Base-by-base conservation (phyloP, 2,113 vertebrate genomes). In the Sander vitreus region DNA sequence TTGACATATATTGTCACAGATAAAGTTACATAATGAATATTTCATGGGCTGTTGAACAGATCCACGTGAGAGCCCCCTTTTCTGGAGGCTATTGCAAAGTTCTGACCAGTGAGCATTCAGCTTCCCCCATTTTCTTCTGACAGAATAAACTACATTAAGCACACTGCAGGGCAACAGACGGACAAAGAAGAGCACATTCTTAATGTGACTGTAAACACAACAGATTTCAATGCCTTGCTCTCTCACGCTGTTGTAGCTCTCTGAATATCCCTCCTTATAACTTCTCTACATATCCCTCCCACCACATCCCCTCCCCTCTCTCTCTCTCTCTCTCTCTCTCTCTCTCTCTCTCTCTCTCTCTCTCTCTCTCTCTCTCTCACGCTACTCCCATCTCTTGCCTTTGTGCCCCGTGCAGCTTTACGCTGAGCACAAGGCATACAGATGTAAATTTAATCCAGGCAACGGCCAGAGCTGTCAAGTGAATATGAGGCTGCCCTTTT, bases 1-100 rank as follows among this genome's bases (percentile, higher is more conserved):
- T 85, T 64, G 86, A 87, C 78, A 75, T 82, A 66, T 85, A 92
- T 73, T 90, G 72, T 89, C 78, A 84, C 80, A 88, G 89, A 94
- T 92, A 79, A 88, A 89, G 91, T 95, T 95, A 92, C 91, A 88
- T 95, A 94, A 95, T 93, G 39, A 92, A 93, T 93, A 84, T 94
- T 94, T 94, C 85, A 93, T 83, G 88, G 88, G 27, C 83, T 81
- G 84, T 83, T 92, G 89, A 86, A 80, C 84, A 85, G 76, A 80
- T 77, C 91, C 88, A 88, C 60, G 81, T 90, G 89, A 90, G 71
- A 86, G 75, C 62, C 87, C 88, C 76, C 18, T 78, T 84, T 76
- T 90, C 78, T 60, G 53, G 54, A 47, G 66, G 71, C 81, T 73
- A 47, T 27, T 85, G 25, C 76, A 72, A 67, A 85, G 78, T 86